Evolutionary conservation across 2,888 invertebrate species (phyloP).

Genomic region (Quadriops clusia): DNA sequence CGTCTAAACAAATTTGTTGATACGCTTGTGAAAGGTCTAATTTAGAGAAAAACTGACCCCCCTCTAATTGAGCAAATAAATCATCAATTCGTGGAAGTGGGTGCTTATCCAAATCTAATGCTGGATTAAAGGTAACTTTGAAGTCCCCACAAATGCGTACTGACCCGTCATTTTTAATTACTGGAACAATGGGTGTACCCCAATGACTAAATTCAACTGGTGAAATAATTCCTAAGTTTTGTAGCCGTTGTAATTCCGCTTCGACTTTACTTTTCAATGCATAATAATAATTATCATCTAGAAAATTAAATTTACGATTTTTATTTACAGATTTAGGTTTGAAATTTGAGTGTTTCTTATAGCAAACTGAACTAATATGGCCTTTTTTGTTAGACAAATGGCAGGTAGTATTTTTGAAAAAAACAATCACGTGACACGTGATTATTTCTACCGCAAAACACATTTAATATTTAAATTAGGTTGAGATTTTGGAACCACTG

Average conservation of each 20-base stretch:
- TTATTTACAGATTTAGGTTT: too few relatives aligned
- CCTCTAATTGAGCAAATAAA: constrained; percentile 18
- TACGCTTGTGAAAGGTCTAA: constrained; percentile 16
- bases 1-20: constrained; percentile 14
- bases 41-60: constrained; percentile 17
- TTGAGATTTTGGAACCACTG: too few relatives aligned
- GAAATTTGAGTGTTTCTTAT: too few relatives aligned
- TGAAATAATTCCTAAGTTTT: constrained; percentile 6
- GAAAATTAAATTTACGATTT: too few relatives aligned
- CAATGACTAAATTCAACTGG: constrained; percentile 11
- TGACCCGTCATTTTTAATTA: constrained; percentile 15
- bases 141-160: constrained; percentile 19
- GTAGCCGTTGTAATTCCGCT: constrained; percentile 8
- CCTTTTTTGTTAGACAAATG: too few relatives aligned
- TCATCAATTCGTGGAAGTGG: constrained; percentile 20
- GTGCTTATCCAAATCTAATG: constrained; percentile 16
- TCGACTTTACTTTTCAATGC: too few relatives aligned
- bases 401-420: too few relatives aligned
- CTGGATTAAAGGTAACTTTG: constrained; percentile 18
- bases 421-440: too few relatives aligned
- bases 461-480: too few relatives aligned
- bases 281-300: too few relatives aligned
- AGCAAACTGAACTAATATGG: too few relatives aligned
- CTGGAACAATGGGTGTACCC: constrained; percentile 18
- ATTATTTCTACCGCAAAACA: too few relatives aligned